Conservation (phyloP, 1,140 invertebrate species). For the Musca vetustissima region DNA sequence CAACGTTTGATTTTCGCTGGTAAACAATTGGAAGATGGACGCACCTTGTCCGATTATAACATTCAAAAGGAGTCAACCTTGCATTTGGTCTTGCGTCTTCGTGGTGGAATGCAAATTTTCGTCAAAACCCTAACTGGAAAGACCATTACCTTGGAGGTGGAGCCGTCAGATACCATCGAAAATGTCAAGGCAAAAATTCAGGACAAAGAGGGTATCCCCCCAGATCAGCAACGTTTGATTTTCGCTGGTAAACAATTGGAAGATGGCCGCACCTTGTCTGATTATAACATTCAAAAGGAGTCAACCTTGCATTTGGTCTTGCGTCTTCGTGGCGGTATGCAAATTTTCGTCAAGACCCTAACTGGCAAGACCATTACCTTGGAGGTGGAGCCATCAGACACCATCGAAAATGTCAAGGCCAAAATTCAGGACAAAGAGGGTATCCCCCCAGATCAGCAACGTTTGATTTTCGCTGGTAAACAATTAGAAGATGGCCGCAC, state of each 20-base stretch:
- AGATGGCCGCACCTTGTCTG: slow-evolving; percentile 64
- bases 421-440: slow-evolving; percentile 71
- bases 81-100: too few relatives aligned
- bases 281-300: slow-evolving; percentile 83
- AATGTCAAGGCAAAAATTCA: slow-evolving; percentile 79
- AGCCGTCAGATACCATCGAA: slow-evolving; percentile 74
- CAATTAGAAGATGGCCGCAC: slow-evolving; percentile 71
- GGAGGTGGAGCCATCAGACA: slow-evolving; percentile 65
- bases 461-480: slow-evolving; percentile 67
- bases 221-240: slow-evolving; percentile 69
- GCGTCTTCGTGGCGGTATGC: slow-evolving; percentile 72
- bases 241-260: slow-evolving; percentile 74
- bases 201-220: slow-evolving; percentile 70
- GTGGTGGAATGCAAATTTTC: slow-evolving; percentile 67
- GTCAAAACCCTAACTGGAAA: slow-evolving; percentile 75
- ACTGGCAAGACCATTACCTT: slow-evolving; percentile 39
- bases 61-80: too few relatives aligned
- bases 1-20: too few relatives aligned
- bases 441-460: slow-evolving; percentile 64
- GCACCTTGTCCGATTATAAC: too few relatives aligned
- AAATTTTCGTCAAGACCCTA: slow-evolving; percentile 60
- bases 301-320: slow-evolving; percentile 86
- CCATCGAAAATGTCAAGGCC: slow-evolving; percentile 72
- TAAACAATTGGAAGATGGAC: too few relatives aligned
- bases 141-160: slow-evolving; percentile 73